Evolutionary conservation across 2,113 vertebrate species (phyloP).

Genomic region (Tinamus guttatus): DNA sequence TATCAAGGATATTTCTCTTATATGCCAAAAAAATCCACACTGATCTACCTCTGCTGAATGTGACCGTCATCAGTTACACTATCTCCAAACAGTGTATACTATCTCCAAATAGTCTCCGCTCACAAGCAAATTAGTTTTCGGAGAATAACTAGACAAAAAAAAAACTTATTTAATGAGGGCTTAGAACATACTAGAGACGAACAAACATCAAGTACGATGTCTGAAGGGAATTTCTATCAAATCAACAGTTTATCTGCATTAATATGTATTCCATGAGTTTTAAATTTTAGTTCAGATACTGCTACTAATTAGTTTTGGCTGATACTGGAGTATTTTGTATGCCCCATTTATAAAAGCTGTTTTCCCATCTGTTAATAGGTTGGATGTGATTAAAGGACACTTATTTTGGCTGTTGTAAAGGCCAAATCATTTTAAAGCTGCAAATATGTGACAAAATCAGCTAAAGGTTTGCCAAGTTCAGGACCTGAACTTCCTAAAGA

Average conservation of each 20-base stretch:
- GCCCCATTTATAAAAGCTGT: constrained; percentile 82
- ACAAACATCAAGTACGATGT: not conserved
- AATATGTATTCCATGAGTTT: constrained; percentile 74
- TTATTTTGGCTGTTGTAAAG: constrained; percentile 83
- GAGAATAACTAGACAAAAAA: not conserved
- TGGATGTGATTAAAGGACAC: constrained; percentile 83
- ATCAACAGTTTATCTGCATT: constrained; percentile 54
- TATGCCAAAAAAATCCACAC: not conserved
- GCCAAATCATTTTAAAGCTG: constrained; percentile 80
- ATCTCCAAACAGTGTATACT: not conserved
- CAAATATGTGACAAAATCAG: constrained; percentile 78
- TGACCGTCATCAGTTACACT: not conserved
- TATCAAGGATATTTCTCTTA: not conserved
- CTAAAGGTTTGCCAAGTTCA: constrained; percentile 77
- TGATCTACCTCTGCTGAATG: not conserved
- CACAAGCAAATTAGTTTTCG: not conserved
- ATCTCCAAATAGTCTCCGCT: too few species aligned
- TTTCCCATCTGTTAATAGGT: constrained; percentile 85
- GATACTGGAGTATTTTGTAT: constrained; percentile 80
- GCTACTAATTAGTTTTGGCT: constrained; percentile 84
- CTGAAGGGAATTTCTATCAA: constrained; percentile 61
- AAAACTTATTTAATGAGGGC: not conserved
- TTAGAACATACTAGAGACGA: not conserved
- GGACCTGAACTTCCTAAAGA: constrained; percentile 65
- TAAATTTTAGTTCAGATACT: constrained; percentile 77